Percentiles rank a stretch among this genome's conserved stretches.
These are phyloP conservation scores for Muscicapa adusta DNA, from an alignment of 2,113 vertebrate species.

Conservation along the genomic window DNA sequence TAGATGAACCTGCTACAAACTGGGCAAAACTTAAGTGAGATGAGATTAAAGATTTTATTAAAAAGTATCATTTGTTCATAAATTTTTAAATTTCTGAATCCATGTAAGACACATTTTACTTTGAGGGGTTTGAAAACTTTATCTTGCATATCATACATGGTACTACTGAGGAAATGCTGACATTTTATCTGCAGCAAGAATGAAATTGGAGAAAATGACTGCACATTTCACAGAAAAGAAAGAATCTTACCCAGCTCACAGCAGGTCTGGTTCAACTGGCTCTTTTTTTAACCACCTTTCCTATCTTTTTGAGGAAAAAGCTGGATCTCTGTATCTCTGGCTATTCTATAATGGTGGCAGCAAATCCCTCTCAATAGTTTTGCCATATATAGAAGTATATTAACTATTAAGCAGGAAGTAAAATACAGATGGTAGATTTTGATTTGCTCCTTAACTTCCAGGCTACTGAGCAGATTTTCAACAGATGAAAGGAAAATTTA, in stretches of 20 bases:
- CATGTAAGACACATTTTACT: neutral
- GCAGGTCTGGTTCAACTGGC: neutral
- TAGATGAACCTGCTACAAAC: neutral
- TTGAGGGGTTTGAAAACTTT: neutral
- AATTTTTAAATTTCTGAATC: neutral
- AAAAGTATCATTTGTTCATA: neutral
- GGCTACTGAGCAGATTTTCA: neutral
- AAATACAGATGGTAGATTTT: neutral
- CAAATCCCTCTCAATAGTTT: neutral
- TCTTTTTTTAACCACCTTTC: neutral
- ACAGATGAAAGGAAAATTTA: neutral
- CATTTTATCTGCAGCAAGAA: neutral
- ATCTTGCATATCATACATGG: fast-evolving
- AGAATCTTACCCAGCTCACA: neutral
- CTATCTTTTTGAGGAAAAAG: neutral
- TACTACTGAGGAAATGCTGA: neutral
- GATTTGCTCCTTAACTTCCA: neutral
- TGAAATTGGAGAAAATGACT: neutral
- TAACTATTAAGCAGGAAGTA: neutral
- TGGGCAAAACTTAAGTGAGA: neutral
- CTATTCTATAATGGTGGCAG: fast-evolving
- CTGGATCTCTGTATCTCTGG: neutral
- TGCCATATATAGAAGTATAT: neutral
- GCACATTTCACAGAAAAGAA: neutral
- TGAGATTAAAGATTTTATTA: neutral